phyloP scores from a whole-genome alignment of 1,140 invertebrate genomes.

The Oryctes rhinoceros region DNA sequence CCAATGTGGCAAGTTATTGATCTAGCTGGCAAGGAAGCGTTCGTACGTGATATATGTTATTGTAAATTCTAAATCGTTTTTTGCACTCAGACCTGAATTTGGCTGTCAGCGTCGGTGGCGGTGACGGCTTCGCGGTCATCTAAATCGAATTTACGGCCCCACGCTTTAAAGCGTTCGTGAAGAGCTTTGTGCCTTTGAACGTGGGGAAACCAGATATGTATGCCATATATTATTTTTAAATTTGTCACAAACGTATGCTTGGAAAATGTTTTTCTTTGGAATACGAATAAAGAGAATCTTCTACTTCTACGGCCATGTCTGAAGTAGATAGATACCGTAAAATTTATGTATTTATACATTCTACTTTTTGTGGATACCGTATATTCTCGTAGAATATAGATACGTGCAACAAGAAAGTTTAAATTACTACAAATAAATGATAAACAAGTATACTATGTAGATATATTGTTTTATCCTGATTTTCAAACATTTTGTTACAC shows the following conservation, averaged over 20 bases:
- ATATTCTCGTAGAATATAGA: neutral
- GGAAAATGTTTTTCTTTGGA: conserved; percentile 7
- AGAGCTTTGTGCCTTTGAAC: conserved; percentile 41
- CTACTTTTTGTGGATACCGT: neutral
- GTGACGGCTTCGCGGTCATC: conserved; percentile 49
- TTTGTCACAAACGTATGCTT: conserved; percentile 55
- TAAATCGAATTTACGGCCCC: conserved; percentile 55
- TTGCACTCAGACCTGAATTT: conserved; percentile 22
- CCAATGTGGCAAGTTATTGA: neutral
- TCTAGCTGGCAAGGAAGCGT: neutral
- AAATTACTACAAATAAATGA: too few relatives aligned
- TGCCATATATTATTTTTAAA: conserved; percentile 56
- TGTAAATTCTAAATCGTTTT: conserved; percentile 38
- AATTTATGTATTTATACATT: conserved; percentile 15
- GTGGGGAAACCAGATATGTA: conserved; percentile 42
- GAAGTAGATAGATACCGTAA: neutral
- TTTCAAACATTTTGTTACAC: too few relatives aligned
- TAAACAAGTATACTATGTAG: too few relatives aligned
- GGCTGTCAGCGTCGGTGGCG: conserved; percentile 5
- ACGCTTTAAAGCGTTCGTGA: conserved; percentile 46
- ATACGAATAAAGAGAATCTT: conserved; percentile 20
- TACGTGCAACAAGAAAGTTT: too few relatives aligned
- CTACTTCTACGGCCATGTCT: neutral
- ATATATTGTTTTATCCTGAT: too few relatives aligned
- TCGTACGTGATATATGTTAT: neutral